A percentile compares a stretch with the other conserved stretches of the same genome.
phyloP scores from a whole-genome alignment of 1,140 invertebrate species.

The Drosophila fuyamai region DNA sequence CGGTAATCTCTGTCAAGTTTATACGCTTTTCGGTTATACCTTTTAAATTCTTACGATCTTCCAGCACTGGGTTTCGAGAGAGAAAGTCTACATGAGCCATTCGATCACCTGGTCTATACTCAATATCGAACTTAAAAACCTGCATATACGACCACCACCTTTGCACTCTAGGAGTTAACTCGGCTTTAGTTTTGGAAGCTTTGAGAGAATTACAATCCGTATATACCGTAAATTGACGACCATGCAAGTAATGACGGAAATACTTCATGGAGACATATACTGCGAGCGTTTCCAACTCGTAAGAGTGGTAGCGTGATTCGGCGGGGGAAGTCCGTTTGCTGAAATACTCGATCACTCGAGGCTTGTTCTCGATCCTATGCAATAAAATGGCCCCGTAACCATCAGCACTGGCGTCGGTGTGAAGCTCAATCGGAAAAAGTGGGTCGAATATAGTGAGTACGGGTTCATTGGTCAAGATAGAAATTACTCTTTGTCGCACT shows the following conservation, averaged over 20 bases:
- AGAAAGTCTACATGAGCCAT: not conserved
- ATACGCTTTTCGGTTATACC: slow-evolving; percentile 4
- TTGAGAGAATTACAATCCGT: slow-evolving; percentile 1
- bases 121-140: slow-evolving; percentile 1
- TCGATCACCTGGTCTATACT: not conserved
- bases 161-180: not conserved
- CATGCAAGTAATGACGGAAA: slow-evolving; percentile 4
- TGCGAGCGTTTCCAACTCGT: not conserved
- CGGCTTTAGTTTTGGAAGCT: not conserved
- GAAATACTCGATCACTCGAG: not conserved
- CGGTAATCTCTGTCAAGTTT: slow-evolving; percentile 3
- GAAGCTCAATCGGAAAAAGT: slow-evolving; percentile 17
- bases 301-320: not conserved
- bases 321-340: not conserved
- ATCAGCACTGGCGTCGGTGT: slow-evolving; percentile 9
- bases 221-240: not conserved
- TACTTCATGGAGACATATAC: slow-evolving; percentile 1
- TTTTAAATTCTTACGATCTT: slow-evolving; percentile 4
- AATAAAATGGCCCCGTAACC: slow-evolving; percentile 10
- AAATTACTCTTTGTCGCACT: slow-evolving; percentile 18
- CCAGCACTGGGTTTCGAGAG: not conserved
- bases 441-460: slow-evolving; percentile 26
- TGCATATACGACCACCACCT: slow-evolving; percentile 1
- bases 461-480: slow-evolving; percentile 14
- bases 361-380: not conserved